These are phyloP conservation scores for Phocides pigmalion DNA, from an alignment of 1,140 invertebrate genomes.

Conservation along the genomic window DNA sequence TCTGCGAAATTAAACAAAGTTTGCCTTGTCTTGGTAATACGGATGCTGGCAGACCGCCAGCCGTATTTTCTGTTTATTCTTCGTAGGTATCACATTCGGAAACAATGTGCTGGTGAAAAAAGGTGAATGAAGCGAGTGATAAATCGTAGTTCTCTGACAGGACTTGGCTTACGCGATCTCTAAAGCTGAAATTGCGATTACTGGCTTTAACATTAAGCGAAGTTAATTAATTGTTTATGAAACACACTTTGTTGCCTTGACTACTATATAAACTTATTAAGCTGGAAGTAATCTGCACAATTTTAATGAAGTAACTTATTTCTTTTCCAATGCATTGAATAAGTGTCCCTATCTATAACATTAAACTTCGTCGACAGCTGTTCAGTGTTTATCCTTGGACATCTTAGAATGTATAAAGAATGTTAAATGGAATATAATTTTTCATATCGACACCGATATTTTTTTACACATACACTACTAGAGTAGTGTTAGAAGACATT, in stretches of 20 bases:
- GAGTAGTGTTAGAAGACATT: no score
- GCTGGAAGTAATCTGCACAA: not conserved
- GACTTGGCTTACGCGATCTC: conserved; percentile 6
- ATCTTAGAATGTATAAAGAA: no score
- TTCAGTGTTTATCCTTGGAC: no score
- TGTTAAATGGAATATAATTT: no score
- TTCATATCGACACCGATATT: no score
- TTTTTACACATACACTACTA: no score
- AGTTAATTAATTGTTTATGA: conserved; percentile 22
- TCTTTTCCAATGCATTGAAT: not conserved
- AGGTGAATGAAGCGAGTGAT: conserved; percentile 9
- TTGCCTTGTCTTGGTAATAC: conserved; percentile 51
- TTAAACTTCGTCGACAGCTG: no score
- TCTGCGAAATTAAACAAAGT: conserved; percentile 58
- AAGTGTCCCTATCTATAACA: not conserved
- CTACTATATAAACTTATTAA: conserved; percentile 1
- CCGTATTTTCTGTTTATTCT: conserved; percentile 44
- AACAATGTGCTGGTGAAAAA: conserved; percentile 26
- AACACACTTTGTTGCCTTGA: not conserved
- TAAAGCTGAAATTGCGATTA: not conserved
- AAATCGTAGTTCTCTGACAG: conserved; percentile 6
- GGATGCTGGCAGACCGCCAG: conserved; percentile 49
- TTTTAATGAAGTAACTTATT: conserved; percentile 7
- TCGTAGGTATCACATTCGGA: conserved; percentile 24
- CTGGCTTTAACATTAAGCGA: conserved; percentile 3